Conservation (phyloP, 2,797 vertebrate species). For the Helostoma temminkii region DNA sequence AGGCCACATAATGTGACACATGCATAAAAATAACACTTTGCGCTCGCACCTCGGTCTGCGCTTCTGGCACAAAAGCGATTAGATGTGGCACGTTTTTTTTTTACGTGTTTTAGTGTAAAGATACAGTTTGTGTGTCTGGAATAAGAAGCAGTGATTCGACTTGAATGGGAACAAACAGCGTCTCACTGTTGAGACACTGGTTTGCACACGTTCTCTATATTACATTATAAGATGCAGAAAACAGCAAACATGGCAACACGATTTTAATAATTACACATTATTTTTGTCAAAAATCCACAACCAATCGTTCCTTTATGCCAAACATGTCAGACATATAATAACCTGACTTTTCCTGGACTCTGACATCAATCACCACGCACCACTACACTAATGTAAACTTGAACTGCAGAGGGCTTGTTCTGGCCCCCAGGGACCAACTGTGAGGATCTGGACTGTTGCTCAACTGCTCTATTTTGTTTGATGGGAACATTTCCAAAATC, state of each 20-base stretch:
- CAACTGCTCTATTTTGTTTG: slow-evolving; percentile 58
- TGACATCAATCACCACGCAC: slow-evolving; percentile 61
- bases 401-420: slow-evolving; percentile 49
- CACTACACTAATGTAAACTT: slow-evolving; percentile 66
- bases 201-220: too few species aligned
- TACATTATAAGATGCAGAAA: too few species aligned
- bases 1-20: slow-evolving; percentile 65
- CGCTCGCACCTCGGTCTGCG: slow-evolving; percentile 52
- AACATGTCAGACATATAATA: slow-evolving; percentile 44
- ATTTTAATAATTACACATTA: not conserved
- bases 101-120: slow-evolving; percentile 8
- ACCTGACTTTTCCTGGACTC: slow-evolving; percentile 50
- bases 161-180: not conserved
- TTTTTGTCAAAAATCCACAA: slow-evolving; percentile 9
- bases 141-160: not conserved
- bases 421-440: slow-evolving; percentile 43
- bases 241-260: not conserved
- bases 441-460: slow-evolving; percentile 55
- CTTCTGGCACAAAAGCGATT: slow-evolving; percentile 46
- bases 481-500: slow-evolving; percentile 68
- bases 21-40: slow-evolving; percentile 65
- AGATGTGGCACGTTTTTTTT: slow-evolving; percentile 45
- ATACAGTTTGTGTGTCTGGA: not conserved
- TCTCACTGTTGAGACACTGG: not conserved
- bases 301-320: slow-evolving; percentile 46